A percentile compares a stretch with the other conserved stretches of the same genome.
These are phyloP conservation scores for Shargacucullia verbasci DNA, from an alignment of 2,888 invertebrate species.

Conservation along the genomic window DNA sequence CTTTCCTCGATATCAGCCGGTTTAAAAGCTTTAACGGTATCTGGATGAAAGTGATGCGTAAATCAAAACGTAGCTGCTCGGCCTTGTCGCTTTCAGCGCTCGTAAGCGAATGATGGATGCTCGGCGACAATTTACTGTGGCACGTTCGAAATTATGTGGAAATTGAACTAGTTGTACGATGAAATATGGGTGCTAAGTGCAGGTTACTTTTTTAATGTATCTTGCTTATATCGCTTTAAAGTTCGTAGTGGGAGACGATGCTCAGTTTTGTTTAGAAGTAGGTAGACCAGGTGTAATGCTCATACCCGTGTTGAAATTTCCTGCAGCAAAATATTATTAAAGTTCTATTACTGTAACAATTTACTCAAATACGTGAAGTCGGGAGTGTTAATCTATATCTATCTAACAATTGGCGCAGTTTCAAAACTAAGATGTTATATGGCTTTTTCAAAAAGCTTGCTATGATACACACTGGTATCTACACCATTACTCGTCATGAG, in stretches of 20 bases:
- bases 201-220: constrained; percentile 9
- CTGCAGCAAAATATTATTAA: too few species aligned
- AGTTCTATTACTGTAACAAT: too few species aligned
- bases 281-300: too few species aligned
- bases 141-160: constrained; percentile 44
- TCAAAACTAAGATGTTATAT: too few species aligned
- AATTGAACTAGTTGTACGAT: constrained; percentile 43
- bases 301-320: too few species aligned
- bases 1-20: constrained; percentile 78
- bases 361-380: too few species aligned
- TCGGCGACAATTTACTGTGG: constrained; percentile 50
- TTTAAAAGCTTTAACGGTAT: constrained; percentile 84
- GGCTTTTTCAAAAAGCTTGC: too few species aligned
- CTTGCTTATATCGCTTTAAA: not conserved
- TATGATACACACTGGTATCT: too few species aligned
- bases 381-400: too few species aligned
- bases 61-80: constrained; percentile 70
- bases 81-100: constrained; percentile 72
- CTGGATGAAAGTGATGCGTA: constrained; percentile 82
- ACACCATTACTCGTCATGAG: too few species aligned
- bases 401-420: too few species aligned
- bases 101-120: constrained; percentile 69
- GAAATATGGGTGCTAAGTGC: constrained; percentile 37
- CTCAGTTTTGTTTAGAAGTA: too few species aligned
- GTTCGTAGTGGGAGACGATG: not conserved